These are phyloP conservation scores for Perdita meconis DNA, from an alignment of 2,888 invertebrate species.

Conservation along the genomic window DNA sequence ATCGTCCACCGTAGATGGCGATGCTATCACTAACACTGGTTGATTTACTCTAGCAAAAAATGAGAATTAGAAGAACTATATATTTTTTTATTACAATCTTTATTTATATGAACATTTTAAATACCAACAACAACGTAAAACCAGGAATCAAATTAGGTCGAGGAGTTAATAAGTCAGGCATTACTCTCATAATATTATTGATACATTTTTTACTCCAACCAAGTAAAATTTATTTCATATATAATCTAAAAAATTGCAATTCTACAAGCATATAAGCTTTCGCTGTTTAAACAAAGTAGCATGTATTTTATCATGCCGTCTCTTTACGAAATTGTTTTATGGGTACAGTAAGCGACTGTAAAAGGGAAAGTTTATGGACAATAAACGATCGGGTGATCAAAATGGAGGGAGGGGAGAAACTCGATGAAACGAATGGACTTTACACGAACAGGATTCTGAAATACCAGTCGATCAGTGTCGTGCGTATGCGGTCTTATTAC, in stretches of 20 bases:
- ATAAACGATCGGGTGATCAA: constrained; percentile 10
- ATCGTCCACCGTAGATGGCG: constrained; percentile 24
- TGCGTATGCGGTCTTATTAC: constrained; percentile 7
- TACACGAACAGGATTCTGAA: constrained; percentile 33
- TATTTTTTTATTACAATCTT: no score
- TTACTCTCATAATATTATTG: background rate
- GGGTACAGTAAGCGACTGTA: background rate
- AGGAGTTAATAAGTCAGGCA: no score
- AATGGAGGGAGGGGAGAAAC: constrained; percentile 23
- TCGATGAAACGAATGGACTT: constrained; percentile 22
- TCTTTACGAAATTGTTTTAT: background rate
- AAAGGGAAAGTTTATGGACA: constrained; percentile 20
- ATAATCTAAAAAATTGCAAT: background rate
- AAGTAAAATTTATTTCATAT: background rate
- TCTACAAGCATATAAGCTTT: background rate
- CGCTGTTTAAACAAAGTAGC: background rate
- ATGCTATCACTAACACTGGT: background rate
- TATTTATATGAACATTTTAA: background rate
- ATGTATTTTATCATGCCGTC: background rate
- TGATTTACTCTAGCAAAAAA: no score
- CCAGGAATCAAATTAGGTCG: no score
- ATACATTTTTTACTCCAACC: background rate
- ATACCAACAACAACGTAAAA: no score
- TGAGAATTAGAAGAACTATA: no score
- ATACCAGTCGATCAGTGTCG: constrained; percentile 35